Percentiles rank a stretch among this genome's conserved stretches.
Conservation (phyloP, 2,113 vertebrate genomes). For the Pionites leucogaster region DNA sequence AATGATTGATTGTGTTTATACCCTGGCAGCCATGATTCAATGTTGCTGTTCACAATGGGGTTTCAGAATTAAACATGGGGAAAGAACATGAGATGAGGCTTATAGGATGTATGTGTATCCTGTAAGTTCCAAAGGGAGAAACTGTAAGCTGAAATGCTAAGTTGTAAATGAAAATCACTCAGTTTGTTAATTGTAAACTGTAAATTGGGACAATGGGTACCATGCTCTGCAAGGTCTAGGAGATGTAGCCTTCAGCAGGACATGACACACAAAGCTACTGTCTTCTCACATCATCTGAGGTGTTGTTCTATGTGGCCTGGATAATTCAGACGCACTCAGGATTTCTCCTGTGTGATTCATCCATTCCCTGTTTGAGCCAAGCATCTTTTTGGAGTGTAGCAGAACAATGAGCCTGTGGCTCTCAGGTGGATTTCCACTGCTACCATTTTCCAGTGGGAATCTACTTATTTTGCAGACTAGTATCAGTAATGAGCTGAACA, state of each 20-base stretch:
- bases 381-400: neutral
- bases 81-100: neutral
- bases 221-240: neutral
- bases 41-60: neutral
- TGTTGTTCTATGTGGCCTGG: neutral
- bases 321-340: neutral
- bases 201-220: neutral
- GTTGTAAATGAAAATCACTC: neutral
- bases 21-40: neutral
- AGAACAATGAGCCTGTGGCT: neutral
- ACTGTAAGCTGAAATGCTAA: neutral
- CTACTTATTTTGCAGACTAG: conserved; percentile 4
- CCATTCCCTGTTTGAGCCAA: neutral
- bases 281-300: neutral
- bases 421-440: neutral
- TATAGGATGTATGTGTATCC: neutral
- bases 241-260: neutral
- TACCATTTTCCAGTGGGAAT: conserved; percentile 19
- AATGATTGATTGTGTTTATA: neutral
- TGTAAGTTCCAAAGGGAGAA: neutral
- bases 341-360: neutral
- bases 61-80: neutral
- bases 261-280: neutral
- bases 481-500: conserved; percentile 7
- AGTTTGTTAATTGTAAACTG: neutral